Conservation (phyloP, 1,140 invertebrate species). For the Lasioglossum albipes region DNA sequence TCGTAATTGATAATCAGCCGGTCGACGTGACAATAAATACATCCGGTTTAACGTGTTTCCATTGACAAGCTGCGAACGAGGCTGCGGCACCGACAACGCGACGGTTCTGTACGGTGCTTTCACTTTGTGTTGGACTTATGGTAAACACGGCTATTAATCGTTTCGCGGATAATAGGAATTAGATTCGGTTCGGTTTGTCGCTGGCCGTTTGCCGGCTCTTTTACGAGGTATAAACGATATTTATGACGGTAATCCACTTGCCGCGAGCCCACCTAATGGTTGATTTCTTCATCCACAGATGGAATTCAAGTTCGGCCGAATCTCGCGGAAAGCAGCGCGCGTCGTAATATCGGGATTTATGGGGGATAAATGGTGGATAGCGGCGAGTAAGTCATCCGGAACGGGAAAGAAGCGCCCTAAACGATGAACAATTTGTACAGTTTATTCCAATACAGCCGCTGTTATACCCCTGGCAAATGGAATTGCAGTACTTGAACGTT, state of each 20-base stretch:
- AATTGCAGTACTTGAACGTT: constrained; percentile 33
- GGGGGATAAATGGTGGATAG: constrained; percentile 27
- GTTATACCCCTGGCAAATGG: constrained; percentile 32
- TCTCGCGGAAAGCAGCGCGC: constrained; percentile 26
- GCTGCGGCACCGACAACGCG: background rate
- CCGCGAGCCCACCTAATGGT: constrained; percentile 9
- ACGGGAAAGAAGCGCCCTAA: constrained; percentile 18
- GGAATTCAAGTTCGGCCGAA: constrained; percentile 31
- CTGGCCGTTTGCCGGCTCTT: constrained; percentile 20
- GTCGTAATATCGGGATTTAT: constrained; percentile 43
- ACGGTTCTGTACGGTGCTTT: constrained; percentile 1
- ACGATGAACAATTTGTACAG: constrained; percentile 32
- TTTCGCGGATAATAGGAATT: constrained; percentile 35
- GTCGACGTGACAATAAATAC: constrained; percentile 1
- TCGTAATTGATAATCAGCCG: background rate
- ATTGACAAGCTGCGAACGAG: background rate
- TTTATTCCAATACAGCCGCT: constrained; percentile 14
- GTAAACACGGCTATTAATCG: constrained; percentile 37
- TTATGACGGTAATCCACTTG: constrained; percentile 42
- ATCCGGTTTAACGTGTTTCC: constrained; percentile 2
- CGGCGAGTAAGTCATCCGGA: background rate
- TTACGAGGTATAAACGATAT: constrained; percentile 42
- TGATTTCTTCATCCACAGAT: constrained; percentile 42
- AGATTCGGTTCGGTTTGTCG: constrained; percentile 38
- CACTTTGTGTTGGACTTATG: constrained; percentile 32